A percentile compares a stretch with the other conserved stretches of the same genome.
Conservation (phyloP, 2,113 vertebrate genomes). For the Paralichthys olivaceus region DNA sequence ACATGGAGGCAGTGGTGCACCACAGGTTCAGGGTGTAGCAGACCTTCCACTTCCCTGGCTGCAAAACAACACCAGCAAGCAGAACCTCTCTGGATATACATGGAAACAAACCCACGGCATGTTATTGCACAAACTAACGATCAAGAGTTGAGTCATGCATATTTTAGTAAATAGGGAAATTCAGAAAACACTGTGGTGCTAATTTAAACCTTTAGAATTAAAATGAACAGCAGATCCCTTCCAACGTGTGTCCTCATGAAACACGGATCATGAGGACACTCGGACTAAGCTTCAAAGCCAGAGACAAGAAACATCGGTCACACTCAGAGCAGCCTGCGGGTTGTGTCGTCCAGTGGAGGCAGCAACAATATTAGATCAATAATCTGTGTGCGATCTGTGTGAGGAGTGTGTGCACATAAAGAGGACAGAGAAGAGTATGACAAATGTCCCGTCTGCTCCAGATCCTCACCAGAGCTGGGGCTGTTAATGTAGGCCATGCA, state of each 20-base stretch:
- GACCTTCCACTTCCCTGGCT: not conserved
- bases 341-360: slow-evolving; percentile 32
- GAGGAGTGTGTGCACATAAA: slow-evolving; percentile 56
- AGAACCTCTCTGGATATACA: not conserved
- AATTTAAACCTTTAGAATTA: slow-evolving; percentile 10
- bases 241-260: not conserved
- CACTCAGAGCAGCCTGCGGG: slow-evolving; percentile 30
- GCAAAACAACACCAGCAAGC: slow-evolving; percentile 1
- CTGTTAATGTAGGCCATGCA: slow-evolving; percentile 56
- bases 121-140: slow-evolving; percentile 15
- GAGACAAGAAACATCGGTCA: slow-evolving; percentile 29
- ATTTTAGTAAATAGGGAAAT: slow-evolving; percentile 2
- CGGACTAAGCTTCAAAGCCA: slow-evolving; percentile 33
- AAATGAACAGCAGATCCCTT: not conserved
- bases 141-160: slow-evolving; percentile 1
- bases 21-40: not conserved
- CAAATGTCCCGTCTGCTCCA: slow-evolving; percentile 58
- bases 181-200: slow-evolving; percentile 1
- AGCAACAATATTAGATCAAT: slow-evolving; percentile 44
- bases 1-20: slow-evolving; percentile 65
- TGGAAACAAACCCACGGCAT: slow-evolving; percentile 16
- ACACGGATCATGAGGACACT: slow-evolving; percentile 12
- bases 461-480: slow-evolving; percentile 48
- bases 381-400: slow-evolving; percentile 47
- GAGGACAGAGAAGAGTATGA: slow-evolving; percentile 65